Evolutionary conservation across 2,888 invertebrate genomes (phyloP), one percentile per base, ranked within the genome.

Genomic region (Scrobipalpa atriplicella): DNA sequence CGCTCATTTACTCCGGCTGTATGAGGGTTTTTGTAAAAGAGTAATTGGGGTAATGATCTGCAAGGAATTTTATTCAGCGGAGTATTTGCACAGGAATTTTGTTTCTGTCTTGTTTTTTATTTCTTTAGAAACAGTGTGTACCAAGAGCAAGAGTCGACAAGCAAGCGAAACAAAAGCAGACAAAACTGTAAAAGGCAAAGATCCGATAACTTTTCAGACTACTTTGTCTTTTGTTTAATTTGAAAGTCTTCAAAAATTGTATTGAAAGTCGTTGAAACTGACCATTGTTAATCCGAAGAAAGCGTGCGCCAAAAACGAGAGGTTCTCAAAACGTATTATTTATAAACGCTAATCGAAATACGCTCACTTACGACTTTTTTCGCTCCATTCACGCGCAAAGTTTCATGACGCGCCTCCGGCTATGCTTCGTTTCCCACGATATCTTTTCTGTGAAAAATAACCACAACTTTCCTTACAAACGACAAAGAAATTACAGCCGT

Each of bases 361-460:
- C 71, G 78, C 75, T 83, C 78, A 79, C 79, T 82, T 74, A 69
- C 71, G 71, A 70, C 70, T 76, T 75, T 77, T 78, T 79, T 77
- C 75, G 81, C 80, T 84, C 79, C 81, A 84, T 84, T 84, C 82
- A 82, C 85, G 84, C 79, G 83, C 84, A 72, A 81, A 83, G 82
- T 82, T 77, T 84, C 85, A 84, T 81, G 83, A 94, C 93, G 93
- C 90, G 94, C 94, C 94, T 90, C 93, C 90, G 94, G 94, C 92
- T 92, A 93, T 89, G 90, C 93, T 90, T 87, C 86, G 90, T 90
- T 93, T 93, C 93, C 93, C 93, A 93, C 93, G 93, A 77, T 78
- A 73, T 75, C 76, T 73, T 89, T 90, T 75, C 74, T 71, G 70
- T 63, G 70, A 75, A 78, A 78, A 78, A 73, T 71, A 66, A 70